Percentiles rank a stretch among this genome's conserved stretches.
Evolutionary conservation across 2,888 invertebrate species (phyloP).

Genomic region (Monopis laevigella): DNA sequence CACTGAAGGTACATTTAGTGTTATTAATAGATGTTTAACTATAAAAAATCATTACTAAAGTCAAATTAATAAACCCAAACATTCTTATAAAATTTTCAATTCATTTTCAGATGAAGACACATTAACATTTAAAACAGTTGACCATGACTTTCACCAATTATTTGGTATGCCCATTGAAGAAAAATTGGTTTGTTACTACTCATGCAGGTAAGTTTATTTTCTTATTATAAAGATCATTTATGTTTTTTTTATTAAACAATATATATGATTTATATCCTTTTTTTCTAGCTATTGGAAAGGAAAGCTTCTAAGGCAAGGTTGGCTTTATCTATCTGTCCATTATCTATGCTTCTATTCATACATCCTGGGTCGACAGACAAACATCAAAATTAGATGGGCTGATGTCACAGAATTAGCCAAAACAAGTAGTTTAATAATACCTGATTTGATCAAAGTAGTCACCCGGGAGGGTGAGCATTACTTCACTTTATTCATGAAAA

Average conservation of each 20-base stretch:
- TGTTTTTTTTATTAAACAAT: neutral
- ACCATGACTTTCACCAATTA: conserved; percentile 85
- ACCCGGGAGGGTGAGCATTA: conserved; percentile 88
- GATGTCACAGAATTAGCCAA: conserved; percentile 85
- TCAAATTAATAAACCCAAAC: too few relatives aligned
- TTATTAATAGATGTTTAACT: too few relatives aligned
- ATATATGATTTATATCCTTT: conserved; percentile 1
- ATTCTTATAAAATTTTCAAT: too few relatives aligned
- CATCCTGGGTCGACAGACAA: conserved; percentile 90
- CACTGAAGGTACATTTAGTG: conserved; percentile 49
- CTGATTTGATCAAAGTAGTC: conserved; percentile 86
- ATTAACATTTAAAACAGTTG: conserved; percentile 77
- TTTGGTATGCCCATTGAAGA: conserved; percentile 94
- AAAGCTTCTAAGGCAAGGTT: conserved; percentile 93
- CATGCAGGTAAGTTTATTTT: conserved; percentile 78
- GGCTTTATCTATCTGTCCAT: conserved; percentile 96
- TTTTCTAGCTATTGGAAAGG: conserved; percentile 89
- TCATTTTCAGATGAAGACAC: conserved; percentile 81
- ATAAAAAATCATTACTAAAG: neutral
- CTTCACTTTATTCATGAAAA: conserved; percentile 91
- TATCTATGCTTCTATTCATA: conserved; percentile 97
- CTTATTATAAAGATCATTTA: neutral
- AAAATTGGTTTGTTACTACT: conserved; percentile 94
- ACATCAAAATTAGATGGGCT: conserved; percentile 88
- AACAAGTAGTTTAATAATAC: conserved; percentile 79